A percentile compares a stretch with the other conserved stretches of the same genome.
phyloP scores from a whole-genome alignment of 2,113 vertebrate species.

The Alethe castanea region DNA sequence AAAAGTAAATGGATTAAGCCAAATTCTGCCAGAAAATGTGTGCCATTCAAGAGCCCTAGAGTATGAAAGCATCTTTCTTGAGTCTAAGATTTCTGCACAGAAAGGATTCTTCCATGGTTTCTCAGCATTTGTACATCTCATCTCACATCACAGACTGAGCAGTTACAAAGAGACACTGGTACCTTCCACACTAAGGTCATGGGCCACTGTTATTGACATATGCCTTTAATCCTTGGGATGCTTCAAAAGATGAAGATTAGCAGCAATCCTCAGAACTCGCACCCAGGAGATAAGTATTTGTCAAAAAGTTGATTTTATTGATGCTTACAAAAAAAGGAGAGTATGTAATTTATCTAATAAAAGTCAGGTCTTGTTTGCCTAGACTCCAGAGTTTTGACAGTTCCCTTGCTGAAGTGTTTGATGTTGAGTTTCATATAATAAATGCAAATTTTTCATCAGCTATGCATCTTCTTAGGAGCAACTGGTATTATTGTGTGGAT shows the following conservation, averaged over 20 bases:
- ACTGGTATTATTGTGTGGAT: slow-evolving; percentile 32
- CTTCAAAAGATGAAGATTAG: slow-evolving; percentile 80
- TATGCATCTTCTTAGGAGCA: slow-evolving; percentile 46
- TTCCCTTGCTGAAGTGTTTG: slow-evolving; percentile 3
- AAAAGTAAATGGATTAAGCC: not conserved
- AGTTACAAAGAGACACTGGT: not conserved
- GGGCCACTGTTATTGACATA: slow-evolving; percentile 68
- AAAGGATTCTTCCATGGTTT: not conserved
- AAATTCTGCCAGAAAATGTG: not conserved
- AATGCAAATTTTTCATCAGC: slow-evolving; percentile 62
- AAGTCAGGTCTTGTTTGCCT: slow-evolving; percentile 44
- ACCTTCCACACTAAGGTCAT: slow-evolving; percentile 50
- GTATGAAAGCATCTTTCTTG: not conserved
- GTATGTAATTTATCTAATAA: slow-evolving; percentile 65
- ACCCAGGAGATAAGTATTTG: slow-evolving; percentile 71
- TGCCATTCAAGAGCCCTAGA: not conserved
- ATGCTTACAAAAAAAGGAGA: slow-evolving; percentile 50
- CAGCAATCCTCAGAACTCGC: slow-evolving; percentile 59
- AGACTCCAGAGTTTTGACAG: slow-evolving; percentile 43
- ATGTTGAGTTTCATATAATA: slow-evolving; percentile 41
- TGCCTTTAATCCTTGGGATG: slow-evolving; percentile 69
- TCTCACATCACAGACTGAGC: not conserved
- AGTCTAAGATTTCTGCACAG: not conserved
- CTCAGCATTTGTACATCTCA: not conserved
- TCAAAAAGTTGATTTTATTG: slow-evolving; percentile 74